These are phyloP conservation scores for Forficula auricularia DNA, from an alignment of 1,140 invertebrate species.

Conservation along the genomic window DNA sequence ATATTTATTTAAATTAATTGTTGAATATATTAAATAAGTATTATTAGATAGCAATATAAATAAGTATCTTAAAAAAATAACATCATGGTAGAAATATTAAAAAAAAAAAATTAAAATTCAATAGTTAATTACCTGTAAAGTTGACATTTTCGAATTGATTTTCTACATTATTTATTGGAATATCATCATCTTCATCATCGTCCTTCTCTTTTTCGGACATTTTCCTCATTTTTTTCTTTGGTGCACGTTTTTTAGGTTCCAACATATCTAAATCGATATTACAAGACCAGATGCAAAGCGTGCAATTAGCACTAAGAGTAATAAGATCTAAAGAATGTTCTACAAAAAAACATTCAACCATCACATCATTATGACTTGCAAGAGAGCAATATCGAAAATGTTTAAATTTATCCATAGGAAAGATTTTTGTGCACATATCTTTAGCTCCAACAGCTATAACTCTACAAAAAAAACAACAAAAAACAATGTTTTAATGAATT, in stretches of 20 bases:
- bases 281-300: constrained; percentile 76
- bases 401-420: constrained; percentile 48
- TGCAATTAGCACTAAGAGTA: constrained; percentile 50
- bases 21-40: too few relatives aligned
- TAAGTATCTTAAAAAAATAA: too few relatives aligned
- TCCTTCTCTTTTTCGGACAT: constrained; percentile 26
- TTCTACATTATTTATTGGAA: constrained; percentile 10
- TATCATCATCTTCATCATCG: constrained; percentile 29
- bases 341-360: constrained; percentile 79
- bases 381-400: constrained; percentile 58
- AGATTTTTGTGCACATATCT: constrained; percentile 69
- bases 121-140: constrained; percentile 11
- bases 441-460: constrained; percentile 69
- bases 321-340: constrained; percentile 62
- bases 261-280: constrained; percentile 49
- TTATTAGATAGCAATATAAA: too few relatives aligned
- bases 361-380: constrained; percentile 60
- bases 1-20: too few relatives aligned
- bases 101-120: too few relatives aligned
- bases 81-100: too few relatives aligned
- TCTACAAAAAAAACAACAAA: constrained; percentile 28
- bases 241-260: constrained; percentile 26
- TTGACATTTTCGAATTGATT: constrained; percentile 14
- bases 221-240: constrained; percentile 26
- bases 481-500: too few relatives aligned